Conservation (phyloP, 2,888 invertebrate genomes). For the Phoenoteleia sp. region DNA sequence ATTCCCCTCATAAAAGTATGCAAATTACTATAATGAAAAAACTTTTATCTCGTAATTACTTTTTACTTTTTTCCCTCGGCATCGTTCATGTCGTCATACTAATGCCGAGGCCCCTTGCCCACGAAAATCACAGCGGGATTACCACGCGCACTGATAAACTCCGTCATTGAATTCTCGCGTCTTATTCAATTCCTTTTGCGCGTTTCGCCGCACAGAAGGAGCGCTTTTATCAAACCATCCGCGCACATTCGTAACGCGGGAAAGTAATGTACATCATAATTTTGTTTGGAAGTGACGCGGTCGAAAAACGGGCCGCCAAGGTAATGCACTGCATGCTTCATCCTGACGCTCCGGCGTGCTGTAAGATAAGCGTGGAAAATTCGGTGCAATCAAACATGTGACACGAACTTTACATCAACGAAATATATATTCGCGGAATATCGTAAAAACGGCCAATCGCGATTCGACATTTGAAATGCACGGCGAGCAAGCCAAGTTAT, state of each 20-base stretch:
- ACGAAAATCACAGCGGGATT: constrained; percentile 21
- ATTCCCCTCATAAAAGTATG: neutral
- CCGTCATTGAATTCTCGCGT: constrained; percentile 23
- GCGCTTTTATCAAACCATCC: constrained; percentile 47
- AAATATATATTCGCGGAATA: constrained; percentile 45
- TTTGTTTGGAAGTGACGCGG: constrained; percentile 40
- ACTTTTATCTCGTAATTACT: constrained; percentile 17
- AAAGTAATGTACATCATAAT: constrained; percentile 59
- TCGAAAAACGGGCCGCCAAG: constrained; percentile 11
- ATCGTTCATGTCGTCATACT: neutral
- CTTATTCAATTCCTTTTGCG: constrained; percentile 46
- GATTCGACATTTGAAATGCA: constrained; percentile 64
- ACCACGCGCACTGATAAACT: neutral
- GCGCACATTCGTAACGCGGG: constrained; percentile 28
- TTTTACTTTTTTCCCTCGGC: neutral
- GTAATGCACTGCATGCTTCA: constrained; percentile 55
- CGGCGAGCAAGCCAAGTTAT: constrained; percentile 67
- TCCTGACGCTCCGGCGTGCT: constrained; percentile 41
- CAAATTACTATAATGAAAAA: constrained; percentile 20
- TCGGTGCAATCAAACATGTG: constrained; percentile 64
- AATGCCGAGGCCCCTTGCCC: too few species aligned
- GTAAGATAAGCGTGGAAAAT: constrained; percentile 60
- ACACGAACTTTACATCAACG: constrained; percentile 62
- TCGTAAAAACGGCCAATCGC: constrained; percentile 64
- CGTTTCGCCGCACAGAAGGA: constrained; percentile 7